phyloP scores from a whole-genome alignment of 2,888 invertebrate species.

The Tholera decimalis region DNA sequence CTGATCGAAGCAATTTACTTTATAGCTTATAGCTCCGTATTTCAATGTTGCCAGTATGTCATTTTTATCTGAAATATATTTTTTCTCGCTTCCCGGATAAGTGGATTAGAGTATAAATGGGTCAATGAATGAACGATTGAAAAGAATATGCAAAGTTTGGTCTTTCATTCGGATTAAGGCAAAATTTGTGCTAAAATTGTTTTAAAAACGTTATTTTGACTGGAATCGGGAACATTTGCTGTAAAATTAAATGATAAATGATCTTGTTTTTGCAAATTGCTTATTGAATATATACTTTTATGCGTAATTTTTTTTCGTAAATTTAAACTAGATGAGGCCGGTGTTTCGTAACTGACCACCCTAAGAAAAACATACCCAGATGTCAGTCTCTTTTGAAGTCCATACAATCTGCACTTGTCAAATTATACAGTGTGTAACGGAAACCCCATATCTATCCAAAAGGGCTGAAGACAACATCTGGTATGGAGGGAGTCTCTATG shows the following conservation, averaged over 20 bases:
- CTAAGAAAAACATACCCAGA: no score
- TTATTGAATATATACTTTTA: no score
- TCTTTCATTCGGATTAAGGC: not conserved
- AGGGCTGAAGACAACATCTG: no score
- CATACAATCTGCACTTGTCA: no score
- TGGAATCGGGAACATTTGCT: not conserved
- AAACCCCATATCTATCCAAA: no score
- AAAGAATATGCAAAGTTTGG: not conserved
- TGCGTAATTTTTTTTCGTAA: no score
- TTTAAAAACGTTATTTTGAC: not conserved
- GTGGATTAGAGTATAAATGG: constrained; percentile 24
- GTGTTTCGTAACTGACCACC: no score
- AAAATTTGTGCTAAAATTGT: not conserved
- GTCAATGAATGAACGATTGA: constrained; percentile 16
- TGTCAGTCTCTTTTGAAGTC: no score
- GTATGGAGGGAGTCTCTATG: no score
- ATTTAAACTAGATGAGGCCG: no score
- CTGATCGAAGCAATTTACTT: constrained; percentile 34
- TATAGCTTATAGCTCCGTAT: constrained; percentile 21
- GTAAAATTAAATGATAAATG: not conserved
- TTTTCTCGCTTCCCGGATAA: constrained; percentile 7
- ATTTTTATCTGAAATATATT: constrained; percentile 29
- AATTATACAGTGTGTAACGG: no score
- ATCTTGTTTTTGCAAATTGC: no score
- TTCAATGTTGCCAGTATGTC: constrained; percentile 24